phyloP scores from a whole-genome alignment of 2,797 vertebrate genomes.

The Anguilla marmorata region DNA sequence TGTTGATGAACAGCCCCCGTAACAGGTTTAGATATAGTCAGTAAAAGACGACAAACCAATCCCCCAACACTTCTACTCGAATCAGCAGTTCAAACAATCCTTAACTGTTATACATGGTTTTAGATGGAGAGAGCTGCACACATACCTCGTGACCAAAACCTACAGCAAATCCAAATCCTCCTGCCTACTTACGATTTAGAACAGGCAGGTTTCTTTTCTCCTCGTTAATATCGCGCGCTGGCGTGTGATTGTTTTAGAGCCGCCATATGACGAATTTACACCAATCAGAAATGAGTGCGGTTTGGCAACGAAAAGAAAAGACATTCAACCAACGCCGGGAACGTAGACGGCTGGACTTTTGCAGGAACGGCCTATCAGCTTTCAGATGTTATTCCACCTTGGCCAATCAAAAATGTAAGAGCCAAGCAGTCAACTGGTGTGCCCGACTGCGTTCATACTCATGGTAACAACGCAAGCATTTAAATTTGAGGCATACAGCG shows the following conservation, averaged over 20 bases:
- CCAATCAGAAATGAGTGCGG: constrained; percentile 16
- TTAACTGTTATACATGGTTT: constrained; percentile 15
- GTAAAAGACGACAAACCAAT: neutral
- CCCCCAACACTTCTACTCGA: neutral
- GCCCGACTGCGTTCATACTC: constrained; percentile 5
- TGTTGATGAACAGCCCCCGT: constrained; percentile 24
- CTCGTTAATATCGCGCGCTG: neutral
- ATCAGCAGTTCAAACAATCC: constrained; percentile 11
- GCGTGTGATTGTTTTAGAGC: neutral
- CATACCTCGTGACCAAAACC: constrained; percentile 32
- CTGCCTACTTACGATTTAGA: neutral
- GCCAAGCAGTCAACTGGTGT: neutral
- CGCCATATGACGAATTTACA: neutral
- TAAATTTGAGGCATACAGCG: neutral
- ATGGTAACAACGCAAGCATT: neutral
- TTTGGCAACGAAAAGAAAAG: neutral
- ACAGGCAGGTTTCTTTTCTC: neutral
- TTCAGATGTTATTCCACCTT: neutral
- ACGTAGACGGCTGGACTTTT: constrained; percentile 20
- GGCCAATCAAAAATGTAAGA: constrained; percentile 29
- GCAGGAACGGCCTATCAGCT: constrained; percentile 16
- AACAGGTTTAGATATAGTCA: neutral
- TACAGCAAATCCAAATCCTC: constrained; percentile 24
- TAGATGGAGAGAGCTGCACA: neutral
- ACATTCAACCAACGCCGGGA: constrained; percentile 18